phyloP scores from a whole-genome alignment of 2,888 invertebrate genomes.

The Pammene fasciana region DNA sequence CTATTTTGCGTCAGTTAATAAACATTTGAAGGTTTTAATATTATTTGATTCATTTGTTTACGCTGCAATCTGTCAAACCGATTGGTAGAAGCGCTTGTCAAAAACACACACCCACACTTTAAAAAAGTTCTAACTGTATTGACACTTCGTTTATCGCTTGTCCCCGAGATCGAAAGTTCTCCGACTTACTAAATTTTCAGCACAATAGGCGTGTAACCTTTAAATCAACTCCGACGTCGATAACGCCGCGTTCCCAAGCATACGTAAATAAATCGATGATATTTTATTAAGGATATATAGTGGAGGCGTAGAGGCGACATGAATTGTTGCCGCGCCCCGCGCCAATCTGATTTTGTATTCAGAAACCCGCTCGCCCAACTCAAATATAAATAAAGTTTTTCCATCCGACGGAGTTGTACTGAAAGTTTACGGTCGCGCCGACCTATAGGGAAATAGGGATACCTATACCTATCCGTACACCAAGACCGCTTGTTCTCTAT shows the following conservation, averaged over 20 bases:
- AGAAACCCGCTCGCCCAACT: conserved; percentile 69
- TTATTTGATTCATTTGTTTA: too few species aligned
- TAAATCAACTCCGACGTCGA: conserved; percentile 23
- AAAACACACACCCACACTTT: too few species aligned
- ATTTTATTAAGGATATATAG: conserved; percentile 34
- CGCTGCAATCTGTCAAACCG: too few species aligned
- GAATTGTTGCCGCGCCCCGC: conserved; percentile 45
- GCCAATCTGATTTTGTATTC: conserved; percentile 74
- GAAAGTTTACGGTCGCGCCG: conserved; percentile 68
- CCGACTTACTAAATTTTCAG: background rate
- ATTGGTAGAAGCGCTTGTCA: too few species aligned
- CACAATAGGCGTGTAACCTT: conserved; percentile 7
- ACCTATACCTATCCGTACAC: conserved; percentile 53
- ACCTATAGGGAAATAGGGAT: conserved; percentile 72
- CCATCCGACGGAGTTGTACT: conserved; percentile 68
- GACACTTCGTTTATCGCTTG: background rate
- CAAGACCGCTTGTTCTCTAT: conserved; percentile 44
- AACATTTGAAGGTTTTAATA: too few species aligned
- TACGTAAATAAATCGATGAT: conserved; percentile 34
- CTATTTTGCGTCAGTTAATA: too few species aligned
- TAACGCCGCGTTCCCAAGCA: conserved; percentile 24
- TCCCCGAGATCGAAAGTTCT: background rate
- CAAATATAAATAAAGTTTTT: conserved; percentile 80
- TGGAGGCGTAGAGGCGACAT: conserved; percentile 30
- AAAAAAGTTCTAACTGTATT: background rate